phyloP scores from a whole-genome alignment of 1,140 invertebrate genomes.

The Drosophila fuyamai region DNA sequence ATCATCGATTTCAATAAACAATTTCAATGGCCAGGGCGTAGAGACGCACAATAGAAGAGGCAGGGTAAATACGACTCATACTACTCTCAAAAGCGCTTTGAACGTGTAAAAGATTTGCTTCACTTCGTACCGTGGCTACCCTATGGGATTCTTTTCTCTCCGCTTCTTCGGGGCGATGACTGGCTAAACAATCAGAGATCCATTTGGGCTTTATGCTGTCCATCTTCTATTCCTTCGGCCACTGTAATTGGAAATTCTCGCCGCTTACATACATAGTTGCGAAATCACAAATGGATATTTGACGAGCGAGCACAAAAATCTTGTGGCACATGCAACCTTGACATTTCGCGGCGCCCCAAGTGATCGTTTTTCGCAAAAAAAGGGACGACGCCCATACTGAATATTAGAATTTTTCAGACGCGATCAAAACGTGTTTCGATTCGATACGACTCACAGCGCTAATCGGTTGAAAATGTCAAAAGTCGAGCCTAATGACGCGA shows the following conservation, averaged over 20 bases:
- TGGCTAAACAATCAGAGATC: slow-evolving; percentile 36
- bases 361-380: slow-evolving; percentile 14
- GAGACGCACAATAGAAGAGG: slow-evolving; percentile 48
- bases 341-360: slow-evolving; percentile 59
- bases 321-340: slow-evolving; percentile 52
- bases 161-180: slow-evolving; percentile 37
- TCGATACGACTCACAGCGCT: slow-evolving; percentile 13
- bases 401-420: slow-evolving; percentile 45
- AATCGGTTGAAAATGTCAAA: slow-evolving; percentile 59
- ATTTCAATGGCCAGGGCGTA: slow-evolving; percentile 67
- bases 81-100: slow-evolving; percentile 33
- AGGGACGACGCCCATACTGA: slow-evolving; percentile 44
- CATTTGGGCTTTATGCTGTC: slow-evolving; percentile 37
- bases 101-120: slow-evolving; percentile 77
- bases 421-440: slow-evolving; percentile 40
- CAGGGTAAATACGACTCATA: slow-evolving; percentile 9
- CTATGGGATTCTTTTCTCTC: background rate
- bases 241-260: slow-evolving; percentile 44
- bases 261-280: slow-evolving; percentile 31
- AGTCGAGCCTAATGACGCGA: slow-evolving; percentile 62
- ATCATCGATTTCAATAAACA: slow-evolving; percentile 82
- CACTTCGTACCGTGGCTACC: slow-evolving; percentile 23
- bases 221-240: slow-evolving; percentile 35
- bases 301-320: slow-evolving; percentile 16
- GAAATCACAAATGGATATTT: slow-evolving; percentile 41